Evolutionary conservation across 2,797 vertebrate genomes (phyloP).

Genomic region (Aphelocoma californica): DNA sequence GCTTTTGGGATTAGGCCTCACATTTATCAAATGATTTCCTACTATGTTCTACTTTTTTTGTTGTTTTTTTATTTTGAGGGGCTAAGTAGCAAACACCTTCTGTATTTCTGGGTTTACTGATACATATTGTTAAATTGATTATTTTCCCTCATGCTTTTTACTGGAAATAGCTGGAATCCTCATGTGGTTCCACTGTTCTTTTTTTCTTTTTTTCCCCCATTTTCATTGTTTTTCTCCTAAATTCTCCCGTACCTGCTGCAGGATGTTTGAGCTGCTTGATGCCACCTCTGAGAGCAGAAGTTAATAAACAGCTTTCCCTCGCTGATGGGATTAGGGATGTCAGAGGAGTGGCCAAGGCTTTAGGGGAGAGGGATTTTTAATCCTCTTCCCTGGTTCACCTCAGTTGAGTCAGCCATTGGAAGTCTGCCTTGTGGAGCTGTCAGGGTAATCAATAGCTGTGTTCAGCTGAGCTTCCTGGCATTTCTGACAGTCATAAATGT

Average conservation of each 20-base stretch:
- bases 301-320: not conserved
- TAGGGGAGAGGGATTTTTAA: not conserved
- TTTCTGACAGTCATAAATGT: not conserved
- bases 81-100: not conserved
- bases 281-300: not conserved
- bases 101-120: not conserved
- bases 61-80: not conserved
- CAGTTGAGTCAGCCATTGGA: not conserved
- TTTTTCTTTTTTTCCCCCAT: fast-evolving
- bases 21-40: not conserved
- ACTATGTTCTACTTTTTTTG: not conserved
- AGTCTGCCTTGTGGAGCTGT: not conserved
- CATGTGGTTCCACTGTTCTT: not conserved
- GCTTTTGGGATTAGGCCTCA: not conserved
- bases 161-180: not conserved
- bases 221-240: fast-evolving
- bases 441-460: not conserved
- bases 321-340: not conserved
- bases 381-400: not conserved
- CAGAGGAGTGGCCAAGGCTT: not conserved
- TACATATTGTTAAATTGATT: not conserved
- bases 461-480: not conserved
- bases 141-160: not conserved
- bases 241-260: not conserved
- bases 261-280: not conserved